Percentiles rank a stretch among this genome's conserved stretches.
phyloP scores from a whole-genome alignment of 2,797 vertebrate species.

The Macroramphosus scolopax region DNA sequence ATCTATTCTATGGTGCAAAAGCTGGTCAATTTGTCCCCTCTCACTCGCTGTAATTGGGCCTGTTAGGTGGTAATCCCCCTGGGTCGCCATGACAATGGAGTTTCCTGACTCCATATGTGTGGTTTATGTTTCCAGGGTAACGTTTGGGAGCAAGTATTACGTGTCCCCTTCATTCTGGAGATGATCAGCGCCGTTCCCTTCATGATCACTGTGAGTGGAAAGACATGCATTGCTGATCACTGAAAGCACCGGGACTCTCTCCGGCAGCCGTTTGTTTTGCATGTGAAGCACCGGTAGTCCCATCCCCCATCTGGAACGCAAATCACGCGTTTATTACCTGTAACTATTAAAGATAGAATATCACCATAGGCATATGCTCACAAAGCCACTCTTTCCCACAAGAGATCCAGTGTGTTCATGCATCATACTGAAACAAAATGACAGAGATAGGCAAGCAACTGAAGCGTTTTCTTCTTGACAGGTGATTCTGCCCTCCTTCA shows the following conservation, averaged over 20 bases:
- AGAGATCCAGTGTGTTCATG: constrained; percentile 18
- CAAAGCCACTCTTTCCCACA: neutral
- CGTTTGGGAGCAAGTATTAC: constrained; percentile 85
- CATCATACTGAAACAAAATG: constrained; percentile 7
- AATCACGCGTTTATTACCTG: constrained; percentile 5
- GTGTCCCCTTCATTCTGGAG: constrained; percentile 84
- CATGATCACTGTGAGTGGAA: constrained; percentile 83
- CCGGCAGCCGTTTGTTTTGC: constrained; percentile 9
- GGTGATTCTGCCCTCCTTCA: constrained; percentile 82
- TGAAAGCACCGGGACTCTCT: constrained; percentile 9
- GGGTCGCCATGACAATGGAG: constrained; percentile 52
- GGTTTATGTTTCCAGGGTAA: constrained; percentile 82
- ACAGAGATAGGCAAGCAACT: no score
- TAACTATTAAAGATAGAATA: neutral
- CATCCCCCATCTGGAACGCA: neutral
- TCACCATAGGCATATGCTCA: constrained; percentile 4
- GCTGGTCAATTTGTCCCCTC: constrained; percentile 27
- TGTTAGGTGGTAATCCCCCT: constrained; percentile 50
- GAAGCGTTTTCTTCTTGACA: constrained; percentile 48
- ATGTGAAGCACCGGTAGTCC: neutral
- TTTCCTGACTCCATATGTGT: constrained; percentile 55
- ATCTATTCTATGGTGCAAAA: constrained; percentile 21
- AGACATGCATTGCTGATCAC: constrained; percentile 22
- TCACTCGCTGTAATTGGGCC: constrained; percentile 6
- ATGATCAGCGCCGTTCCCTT: constrained; percentile 86